These are phyloP conservation scores for Trachymyrmex septentrionalis DNA, from an alignment of 1,140 invertebrate species.

Conservation along the genomic window DNA sequence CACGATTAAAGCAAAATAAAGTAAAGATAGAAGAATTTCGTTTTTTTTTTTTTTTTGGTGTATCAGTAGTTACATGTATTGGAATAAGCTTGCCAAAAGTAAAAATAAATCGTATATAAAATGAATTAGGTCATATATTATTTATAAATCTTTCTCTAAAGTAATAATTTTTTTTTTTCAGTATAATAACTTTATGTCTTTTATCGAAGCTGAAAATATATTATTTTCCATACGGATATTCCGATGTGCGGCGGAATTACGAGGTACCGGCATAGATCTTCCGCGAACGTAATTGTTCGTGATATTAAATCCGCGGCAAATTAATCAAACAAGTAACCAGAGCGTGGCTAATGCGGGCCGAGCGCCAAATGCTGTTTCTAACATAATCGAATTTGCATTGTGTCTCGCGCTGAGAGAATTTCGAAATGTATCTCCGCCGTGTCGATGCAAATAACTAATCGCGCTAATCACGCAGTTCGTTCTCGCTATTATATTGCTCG, in stretches of 20 bases:
- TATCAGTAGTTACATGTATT: too few species aligned
- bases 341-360: slow-evolving; percentile 66
- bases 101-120: too few species aligned
- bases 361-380: slow-evolving; percentile 75
- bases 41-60: too few species aligned
- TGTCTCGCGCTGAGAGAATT: slow-evolving; percentile 35
- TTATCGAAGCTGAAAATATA: not conserved
- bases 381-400: slow-evolving; percentile 78
- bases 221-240: not conserved
- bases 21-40: too few species aligned
- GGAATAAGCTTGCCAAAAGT: too few species aligned
- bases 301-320: slow-evolving; percentile 71
- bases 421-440: slow-evolving; percentile 29
- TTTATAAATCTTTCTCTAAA: not conserved
- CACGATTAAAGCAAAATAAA: too few species aligned
- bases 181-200: not conserved
- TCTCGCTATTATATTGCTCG: slow-evolving; percentile 54
- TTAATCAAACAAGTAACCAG: slow-evolving; percentile 73
- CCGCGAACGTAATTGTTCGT: slow-evolving; percentile 46
- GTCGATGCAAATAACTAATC: slow-evolving; percentile 48
- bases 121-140: not conserved
- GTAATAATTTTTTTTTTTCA: too few species aligned
- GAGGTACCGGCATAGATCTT: slow-evolving; percentile 63
- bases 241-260: not conserved
- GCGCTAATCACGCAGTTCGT: slow-evolving; percentile 66